A percentile compares a stretch with the other conserved stretches of the same genome.
phyloP scores from a whole-genome alignment of 2,113 vertebrate genomes.

The Psilopsiagon aurifrons region DNA sequence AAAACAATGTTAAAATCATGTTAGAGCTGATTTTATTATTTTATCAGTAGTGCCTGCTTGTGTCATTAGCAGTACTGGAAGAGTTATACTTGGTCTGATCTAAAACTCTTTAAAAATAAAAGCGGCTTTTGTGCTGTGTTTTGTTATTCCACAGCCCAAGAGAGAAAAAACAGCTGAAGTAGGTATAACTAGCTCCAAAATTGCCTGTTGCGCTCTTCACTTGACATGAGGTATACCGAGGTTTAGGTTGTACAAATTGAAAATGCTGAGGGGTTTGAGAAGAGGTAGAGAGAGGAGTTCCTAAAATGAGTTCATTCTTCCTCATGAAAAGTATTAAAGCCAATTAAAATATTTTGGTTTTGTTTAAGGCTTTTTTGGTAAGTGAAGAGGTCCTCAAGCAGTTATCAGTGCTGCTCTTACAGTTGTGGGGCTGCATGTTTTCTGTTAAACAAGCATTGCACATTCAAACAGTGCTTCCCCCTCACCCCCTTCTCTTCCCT shows the following conservation, averaged over 20 bases:
- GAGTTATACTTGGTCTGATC: background rate
- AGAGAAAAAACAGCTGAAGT: background rate
- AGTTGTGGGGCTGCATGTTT: background rate
- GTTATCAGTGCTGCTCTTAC: background rate
- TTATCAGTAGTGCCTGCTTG: background rate
- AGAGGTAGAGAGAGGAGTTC: background rate
- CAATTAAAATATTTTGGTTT: background rate
- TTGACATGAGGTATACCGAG: accelerated
- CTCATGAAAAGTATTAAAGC: background rate
- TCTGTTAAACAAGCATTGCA: background rate
- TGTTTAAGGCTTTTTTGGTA: background rate
- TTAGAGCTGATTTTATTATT: background rate
- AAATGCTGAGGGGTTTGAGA: background rate
- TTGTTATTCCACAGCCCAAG: background rate
- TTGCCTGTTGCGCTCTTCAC: background rate
- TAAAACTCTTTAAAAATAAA: background rate
- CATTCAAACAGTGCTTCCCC: background rate
- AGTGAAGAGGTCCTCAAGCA: background rate
- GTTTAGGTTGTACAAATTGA: background rate
- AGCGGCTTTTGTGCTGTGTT: background rate
- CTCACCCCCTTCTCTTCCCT: background rate
- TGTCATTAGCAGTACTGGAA: background rate
- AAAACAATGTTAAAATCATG: background rate
- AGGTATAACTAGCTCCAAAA: background rate
- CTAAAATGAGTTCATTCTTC: background rate